phyloP scores from a whole-genome alignment of 2,113 vertebrate genomes.

The Ranitomeya variabilis region DNA sequence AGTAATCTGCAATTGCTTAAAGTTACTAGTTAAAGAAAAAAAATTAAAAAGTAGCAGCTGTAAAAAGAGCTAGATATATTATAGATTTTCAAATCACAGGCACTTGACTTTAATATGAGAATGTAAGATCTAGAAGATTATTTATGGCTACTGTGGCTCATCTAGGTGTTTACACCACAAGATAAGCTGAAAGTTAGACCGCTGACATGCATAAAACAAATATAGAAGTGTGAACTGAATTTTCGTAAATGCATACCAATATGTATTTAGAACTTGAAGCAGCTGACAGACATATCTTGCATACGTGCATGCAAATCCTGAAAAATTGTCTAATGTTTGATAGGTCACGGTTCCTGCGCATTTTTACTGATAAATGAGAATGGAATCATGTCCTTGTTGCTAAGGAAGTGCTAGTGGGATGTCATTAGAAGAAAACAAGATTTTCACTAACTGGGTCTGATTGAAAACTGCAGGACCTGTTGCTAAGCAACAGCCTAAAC shows the following conservation, averaged over 20 bases:
- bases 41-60: not conserved
- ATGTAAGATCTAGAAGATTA: not conserved
- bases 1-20: no score
- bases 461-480: no score
- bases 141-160: not conserved
- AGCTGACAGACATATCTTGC: not conserved
- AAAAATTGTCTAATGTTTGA: not conserved
- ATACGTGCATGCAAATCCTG: not conserved
- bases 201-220: not conserved
- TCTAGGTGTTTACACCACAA: not conserved
- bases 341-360: not conserved
- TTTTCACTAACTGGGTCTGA: no score
- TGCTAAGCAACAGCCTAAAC: no score
- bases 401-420: not conserved
- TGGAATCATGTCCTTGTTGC: not conserved
- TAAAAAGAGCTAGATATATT: not conserved
- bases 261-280: not conserved
- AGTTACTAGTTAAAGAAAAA: no score
- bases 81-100: not conserved
- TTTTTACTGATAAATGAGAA: not conserved
- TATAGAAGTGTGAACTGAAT: not conserved
- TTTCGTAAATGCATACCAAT: not conserved
- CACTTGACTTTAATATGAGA: not conserved
- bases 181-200: not conserved
- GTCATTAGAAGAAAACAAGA: not conserved